Evolutionary conservation across 2,888 invertebrate genomes (phyloP).

Genomic region (Clunio marinus): DNA sequence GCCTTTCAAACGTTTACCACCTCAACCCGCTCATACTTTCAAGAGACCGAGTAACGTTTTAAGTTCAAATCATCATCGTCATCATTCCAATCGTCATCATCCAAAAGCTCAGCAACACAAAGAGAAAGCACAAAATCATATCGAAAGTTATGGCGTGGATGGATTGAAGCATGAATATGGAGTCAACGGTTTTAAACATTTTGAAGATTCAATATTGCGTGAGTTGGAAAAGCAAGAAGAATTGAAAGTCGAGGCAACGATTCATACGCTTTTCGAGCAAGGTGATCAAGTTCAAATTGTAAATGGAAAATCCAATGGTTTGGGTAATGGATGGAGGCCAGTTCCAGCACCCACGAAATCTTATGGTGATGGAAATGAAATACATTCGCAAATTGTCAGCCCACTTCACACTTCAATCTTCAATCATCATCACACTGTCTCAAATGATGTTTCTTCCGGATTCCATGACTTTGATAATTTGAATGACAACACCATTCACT

Average conservation of each 20-base stretch:
- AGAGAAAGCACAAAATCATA: neutral
- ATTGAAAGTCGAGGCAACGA: slow-evolving; percentile 39
- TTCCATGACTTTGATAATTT: slow-evolving; percentile 30
- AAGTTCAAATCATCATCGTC: neutral
- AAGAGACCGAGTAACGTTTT: neutral
- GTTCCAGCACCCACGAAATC: slow-evolving; percentile 22
- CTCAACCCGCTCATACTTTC: neutral
- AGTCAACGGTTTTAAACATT: slow-evolving; percentile 38
- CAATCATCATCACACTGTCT: neutral
- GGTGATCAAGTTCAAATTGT: slow-evolving; percentile 17
- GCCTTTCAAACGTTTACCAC: slow-evolving; percentile 1
- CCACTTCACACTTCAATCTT: slow-evolving; percentile 27
- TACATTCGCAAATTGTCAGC: slow-evolving; percentile 27
- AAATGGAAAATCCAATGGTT: neutral
- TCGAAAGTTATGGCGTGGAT: slow-evolving; percentile 8
- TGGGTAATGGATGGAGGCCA: neutral
- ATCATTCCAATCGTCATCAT: too few relatives aligned
- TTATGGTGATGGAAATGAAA: slow-evolving; percentile 20
- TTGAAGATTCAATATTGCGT: slow-evolving; percentile 39
- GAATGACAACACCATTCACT: neutral
- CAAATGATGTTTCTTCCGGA: neutral
- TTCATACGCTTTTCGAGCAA: slow-evolving; percentile 36
- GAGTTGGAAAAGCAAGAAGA: slow-evolving; percentile 40
- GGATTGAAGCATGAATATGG: slow-evolving; percentile 33
- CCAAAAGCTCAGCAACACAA: neutral